A percentile compares a stretch with the other conserved stretches of the same genome.
phyloP scores from a whole-genome alignment of 2,113 vertebrate genomes.

The Tragelaphus strepsiceros region DNA sequence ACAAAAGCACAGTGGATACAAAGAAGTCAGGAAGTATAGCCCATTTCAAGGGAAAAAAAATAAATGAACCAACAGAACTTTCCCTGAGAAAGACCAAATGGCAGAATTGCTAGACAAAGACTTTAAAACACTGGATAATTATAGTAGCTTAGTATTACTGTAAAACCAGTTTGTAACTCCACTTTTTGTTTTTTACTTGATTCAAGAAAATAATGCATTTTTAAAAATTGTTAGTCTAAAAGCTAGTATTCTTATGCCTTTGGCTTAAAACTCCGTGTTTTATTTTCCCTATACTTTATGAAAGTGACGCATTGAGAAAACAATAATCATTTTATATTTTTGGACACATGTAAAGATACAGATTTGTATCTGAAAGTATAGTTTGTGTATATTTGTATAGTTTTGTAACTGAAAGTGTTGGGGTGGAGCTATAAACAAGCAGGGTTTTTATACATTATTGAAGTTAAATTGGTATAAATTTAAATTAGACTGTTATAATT shows the following conservation, averaged over 20 bases:
- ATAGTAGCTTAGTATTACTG: not conserved
- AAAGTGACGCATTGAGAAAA: not conserved
- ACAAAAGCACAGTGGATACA: not conserved
- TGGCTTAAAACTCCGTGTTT: not conserved
- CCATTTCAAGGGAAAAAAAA: not conserved
- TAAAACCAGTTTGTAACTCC: not conserved
- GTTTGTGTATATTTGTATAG: not conserved
- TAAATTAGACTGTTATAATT: not conserved
- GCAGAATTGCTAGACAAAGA: not conserved
- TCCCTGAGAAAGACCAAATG: not conserved
- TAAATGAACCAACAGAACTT: not conserved
- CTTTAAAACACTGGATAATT: not conserved
- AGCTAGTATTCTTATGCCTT: not conserved
- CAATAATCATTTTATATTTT: not conserved
- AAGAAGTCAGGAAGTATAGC: not conserved
- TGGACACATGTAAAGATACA: not conserved
- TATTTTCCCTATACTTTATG: not conserved
- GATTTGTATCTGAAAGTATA: not conserved
- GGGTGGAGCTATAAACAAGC: not conserved
- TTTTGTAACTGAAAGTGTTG: not conserved
- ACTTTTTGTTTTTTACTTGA: not conserved
- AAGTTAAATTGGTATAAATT: not conserved
- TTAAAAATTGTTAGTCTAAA: not conserved
- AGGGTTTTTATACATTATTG: not conserved
- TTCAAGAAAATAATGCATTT: not conserved